A percentile compares a stretch with the other conserved stretches of the same genome.
Evolutionary conservation across 2,113 vertebrate species (phyloP).

Genomic region (Toxotes chatareus): DNA sequence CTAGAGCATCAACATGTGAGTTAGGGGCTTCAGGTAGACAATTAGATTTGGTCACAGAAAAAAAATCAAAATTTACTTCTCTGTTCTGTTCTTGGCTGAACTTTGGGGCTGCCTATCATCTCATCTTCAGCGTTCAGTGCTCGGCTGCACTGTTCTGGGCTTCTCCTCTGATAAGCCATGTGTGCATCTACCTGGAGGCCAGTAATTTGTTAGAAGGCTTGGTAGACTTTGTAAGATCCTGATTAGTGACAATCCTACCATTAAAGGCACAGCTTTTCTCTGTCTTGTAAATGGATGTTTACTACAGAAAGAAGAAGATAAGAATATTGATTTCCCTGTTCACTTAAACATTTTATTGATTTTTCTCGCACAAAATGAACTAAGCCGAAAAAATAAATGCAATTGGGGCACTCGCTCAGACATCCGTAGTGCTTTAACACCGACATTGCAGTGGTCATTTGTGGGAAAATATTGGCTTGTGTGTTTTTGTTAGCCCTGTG

Average conservation of each 20-base stretch:
- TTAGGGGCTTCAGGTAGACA: neutral
- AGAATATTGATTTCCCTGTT: conserved; percentile 35
- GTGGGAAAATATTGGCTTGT: conserved; percentile 8
- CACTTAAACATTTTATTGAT: conserved; percentile 9
- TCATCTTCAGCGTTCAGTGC: neutral
- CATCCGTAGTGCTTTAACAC: neutral
- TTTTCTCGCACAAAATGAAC: conserved; percentile 8
- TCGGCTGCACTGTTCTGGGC: neutral
- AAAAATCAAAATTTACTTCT: neutral
- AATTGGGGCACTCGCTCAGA: neutral
- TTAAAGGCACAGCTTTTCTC: neutral
- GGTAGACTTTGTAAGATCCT: neutral
- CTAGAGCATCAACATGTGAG: neutral
- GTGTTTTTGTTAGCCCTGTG: neutral
- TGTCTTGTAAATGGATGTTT: conserved; percentile 16
- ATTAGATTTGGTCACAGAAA: neutral
- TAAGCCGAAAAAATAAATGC: neutral
- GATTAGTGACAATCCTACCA: neutral
- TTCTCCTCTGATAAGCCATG: conserved; percentile 11
- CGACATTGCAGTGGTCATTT: neutral
- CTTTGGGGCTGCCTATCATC: neutral
- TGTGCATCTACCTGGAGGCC: conserved; percentile 2
- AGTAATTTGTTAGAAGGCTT: neutral
- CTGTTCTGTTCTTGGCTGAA: conserved; percentile 4
- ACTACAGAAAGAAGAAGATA: neutral